Evolutionary conservation across 1,140 invertebrate species (phyloP).

Genomic region (Holotrichia oblita): DNA sequence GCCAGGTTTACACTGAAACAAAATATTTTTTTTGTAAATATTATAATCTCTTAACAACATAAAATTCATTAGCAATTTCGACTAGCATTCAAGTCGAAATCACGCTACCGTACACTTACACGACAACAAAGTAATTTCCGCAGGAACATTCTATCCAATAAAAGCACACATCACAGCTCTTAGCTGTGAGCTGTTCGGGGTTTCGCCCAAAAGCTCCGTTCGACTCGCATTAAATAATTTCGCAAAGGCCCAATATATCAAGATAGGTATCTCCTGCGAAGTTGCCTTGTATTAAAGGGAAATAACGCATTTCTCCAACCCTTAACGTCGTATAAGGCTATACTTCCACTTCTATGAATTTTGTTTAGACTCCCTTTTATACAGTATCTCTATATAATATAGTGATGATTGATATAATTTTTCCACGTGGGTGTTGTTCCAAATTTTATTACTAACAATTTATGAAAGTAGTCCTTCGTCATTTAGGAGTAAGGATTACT

Average conservation of each 20-base stretch:
- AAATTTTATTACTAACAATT: no score
- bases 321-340: neutral
- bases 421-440: no score
- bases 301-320: neutral
- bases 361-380: neutral
- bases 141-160: neutral
- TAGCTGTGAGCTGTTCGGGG: neutral
- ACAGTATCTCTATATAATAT: no score
- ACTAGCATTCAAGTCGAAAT: neutral
- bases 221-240: constrained; percentile 22
- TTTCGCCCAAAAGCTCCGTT: neutral
- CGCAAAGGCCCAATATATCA: constrained; percentile 21
- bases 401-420: no score
- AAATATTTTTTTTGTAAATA: neutral
- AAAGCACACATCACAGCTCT: neutral
- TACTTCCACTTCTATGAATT: neutral
- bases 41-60: no score
- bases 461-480: neutral
- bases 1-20: constrained; percentile 51
- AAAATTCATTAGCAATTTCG: neutral
- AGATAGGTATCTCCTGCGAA: constrained; percentile 1
- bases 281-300: constrained; percentile 6
- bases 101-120: neutral
- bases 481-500: no score
- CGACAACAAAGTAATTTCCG: constrained; percentile 24